A percentile compares a stretch with the other conserved stretches of the same genome.
phyloP scores from a whole-genome alignment of 2,888 invertebrate species.

The Patella caerulea region DNA sequence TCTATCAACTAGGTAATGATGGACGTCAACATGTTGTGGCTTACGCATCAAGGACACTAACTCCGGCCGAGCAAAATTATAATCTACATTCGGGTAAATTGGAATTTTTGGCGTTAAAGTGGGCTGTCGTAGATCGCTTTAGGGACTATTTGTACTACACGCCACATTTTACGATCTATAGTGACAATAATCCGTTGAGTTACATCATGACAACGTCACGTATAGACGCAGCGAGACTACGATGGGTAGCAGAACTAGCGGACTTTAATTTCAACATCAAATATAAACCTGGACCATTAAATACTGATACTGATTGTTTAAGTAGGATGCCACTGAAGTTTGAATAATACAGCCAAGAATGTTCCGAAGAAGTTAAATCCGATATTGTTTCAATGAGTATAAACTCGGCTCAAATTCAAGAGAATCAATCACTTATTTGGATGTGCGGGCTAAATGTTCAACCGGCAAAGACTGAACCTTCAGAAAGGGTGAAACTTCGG shows the following conservation, averaged over 20 bases:
- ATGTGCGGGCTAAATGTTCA: background rate
- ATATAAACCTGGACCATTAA: constrained; percentile 21
- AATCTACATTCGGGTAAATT: constrained; percentile 15
- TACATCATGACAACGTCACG: background rate
- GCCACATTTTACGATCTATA: background rate
- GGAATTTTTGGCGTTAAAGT: background rate
- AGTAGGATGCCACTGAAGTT: background rate
- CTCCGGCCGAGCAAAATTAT: constrained; percentile 8
- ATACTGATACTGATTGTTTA: constrained; percentile 32
- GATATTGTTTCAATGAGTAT: background rate
- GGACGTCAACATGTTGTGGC: background rate
- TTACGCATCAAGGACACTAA: constrained; percentile 13
- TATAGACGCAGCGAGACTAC: background rate
- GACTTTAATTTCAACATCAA: background rate
- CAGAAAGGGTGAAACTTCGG: background rate
- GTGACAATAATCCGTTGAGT: background rate
- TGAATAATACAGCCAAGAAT: background rate
- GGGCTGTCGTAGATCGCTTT: constrained; percentile 6
- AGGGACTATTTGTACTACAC: constrained; percentile 21
- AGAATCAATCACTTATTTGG: background rate
- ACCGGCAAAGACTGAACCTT: background rate
- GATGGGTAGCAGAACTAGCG: background rate
- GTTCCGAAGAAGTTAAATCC: background rate
- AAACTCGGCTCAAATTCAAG: background rate
- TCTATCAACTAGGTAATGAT: constrained; percentile 9